Percentiles rank a stretch among this genome's conserved stretches.
phyloP scores from a whole-genome alignment of 2,888 invertebrate genomes.

The Cantharis rufa region DNA sequence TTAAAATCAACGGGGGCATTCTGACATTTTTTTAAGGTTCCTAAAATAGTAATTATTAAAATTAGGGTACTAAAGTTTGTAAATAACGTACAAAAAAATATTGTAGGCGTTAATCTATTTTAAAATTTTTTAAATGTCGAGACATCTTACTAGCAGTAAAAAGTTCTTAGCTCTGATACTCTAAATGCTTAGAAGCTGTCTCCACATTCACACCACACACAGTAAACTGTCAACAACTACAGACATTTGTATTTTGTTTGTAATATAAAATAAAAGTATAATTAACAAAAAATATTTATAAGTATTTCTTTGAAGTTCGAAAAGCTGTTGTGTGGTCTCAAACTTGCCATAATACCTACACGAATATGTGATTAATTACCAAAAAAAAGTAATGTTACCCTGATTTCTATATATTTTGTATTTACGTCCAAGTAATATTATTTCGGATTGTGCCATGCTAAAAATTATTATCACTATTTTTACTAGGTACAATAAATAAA shows the following conservation, averaged over 20 bases:
- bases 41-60: background rate
- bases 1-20: background rate
- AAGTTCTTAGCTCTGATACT: background rate
- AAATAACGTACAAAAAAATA: background rate
- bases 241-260: background rate
- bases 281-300: background rate
- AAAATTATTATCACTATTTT: background rate
- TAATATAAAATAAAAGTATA: background rate
- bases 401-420: background rate
- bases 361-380: background rate
- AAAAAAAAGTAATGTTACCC: background rate
- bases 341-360: background rate
- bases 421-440: background rate
- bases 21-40: background rate
- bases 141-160: background rate
- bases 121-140: background rate
- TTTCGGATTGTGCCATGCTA: background rate
- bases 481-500: background rate
- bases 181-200: background rate
- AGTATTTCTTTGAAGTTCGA: background rate
- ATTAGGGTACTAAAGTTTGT: background rate
- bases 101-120: background rate
- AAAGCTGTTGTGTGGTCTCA: background rate
- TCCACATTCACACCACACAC: background rate
- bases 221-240: background rate